Evolutionary conservation across 2,888 invertebrate genomes (phyloP).

Genomic region (Eueremaeus valkanovi): DNA sequence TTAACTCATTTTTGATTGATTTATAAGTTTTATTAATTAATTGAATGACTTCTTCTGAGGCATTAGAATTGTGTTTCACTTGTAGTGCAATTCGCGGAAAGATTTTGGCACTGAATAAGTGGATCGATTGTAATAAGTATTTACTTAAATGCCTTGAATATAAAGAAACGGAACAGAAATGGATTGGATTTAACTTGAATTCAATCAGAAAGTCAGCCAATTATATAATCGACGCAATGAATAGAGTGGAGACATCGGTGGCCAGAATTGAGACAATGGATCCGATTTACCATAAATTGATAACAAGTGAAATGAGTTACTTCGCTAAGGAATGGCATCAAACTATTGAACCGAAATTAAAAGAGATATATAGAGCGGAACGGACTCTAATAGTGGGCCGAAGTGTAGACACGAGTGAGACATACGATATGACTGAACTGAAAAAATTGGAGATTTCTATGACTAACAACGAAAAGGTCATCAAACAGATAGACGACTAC

Average conservation of each 20-base stretch:
- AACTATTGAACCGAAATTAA: conserved; percentile 12
- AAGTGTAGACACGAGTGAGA: background rate
- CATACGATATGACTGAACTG: conserved; percentile 21
- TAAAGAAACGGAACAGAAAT: conserved; percentile 21
- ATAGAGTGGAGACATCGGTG: background rate
- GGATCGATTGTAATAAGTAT: conserved; percentile 1
- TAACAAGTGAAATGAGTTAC: background rate
- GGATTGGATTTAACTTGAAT: conserved; percentile 17
- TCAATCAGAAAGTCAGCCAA: background rate
- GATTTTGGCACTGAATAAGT: background rate
- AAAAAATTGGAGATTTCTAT: conserved; percentile 21
- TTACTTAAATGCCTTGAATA: conserved; percentile 8
- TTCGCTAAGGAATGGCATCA: background rate
- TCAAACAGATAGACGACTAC: background rate
- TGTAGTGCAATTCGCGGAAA: conserved; percentile 5
- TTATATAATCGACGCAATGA: background rate
- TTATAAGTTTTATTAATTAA: background rate
- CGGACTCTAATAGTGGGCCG: background rate
- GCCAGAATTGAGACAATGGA: background rate
- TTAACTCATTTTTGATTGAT: background rate
- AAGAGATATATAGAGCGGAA: background rate
- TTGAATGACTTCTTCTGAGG: background rate
- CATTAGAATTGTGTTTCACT: background rate
- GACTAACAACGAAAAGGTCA: background rate
- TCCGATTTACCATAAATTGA: background rate